Evolutionary conservation across 1,140 invertebrate species (phyloP).

Genomic region (Hylaeus anthracinus): DNA sequence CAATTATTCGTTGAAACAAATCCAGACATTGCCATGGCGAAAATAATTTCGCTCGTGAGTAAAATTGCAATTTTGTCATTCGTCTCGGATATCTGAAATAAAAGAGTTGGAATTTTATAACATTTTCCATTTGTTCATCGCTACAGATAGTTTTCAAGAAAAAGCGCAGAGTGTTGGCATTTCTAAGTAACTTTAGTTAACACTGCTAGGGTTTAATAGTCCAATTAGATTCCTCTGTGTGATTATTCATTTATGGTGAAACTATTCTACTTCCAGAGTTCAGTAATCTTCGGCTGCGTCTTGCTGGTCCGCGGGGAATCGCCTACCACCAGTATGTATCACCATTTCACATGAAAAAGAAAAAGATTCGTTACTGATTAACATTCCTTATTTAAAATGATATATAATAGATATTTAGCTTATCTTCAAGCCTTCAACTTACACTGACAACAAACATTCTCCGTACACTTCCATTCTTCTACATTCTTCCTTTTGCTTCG

Average conservation of each 20-base stretch:
- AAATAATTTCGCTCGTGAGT: constrained; percentile 44
- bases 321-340: constrained; percentile 60
- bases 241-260: constrained; percentile 15
- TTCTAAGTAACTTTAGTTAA: too few relatives aligned
- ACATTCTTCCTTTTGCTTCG: not conserved
- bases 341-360: too few relatives aligned
- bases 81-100: not conserved
- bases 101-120: not conserved
- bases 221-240: not conserved
- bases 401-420: not conserved
- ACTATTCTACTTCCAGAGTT: constrained; percentile 57
- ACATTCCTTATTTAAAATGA: too few relatives aligned
- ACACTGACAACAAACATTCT: too few relatives aligned
- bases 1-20: not conserved
- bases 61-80: not conserved
- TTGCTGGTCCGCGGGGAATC: constrained; percentile 51
- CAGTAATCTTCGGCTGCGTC: constrained; percentile 55
- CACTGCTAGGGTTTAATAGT: not conserved
- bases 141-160: too few relatives aligned
- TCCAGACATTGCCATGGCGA: constrained; percentile 6
- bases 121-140: not conserved
- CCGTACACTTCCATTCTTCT: too few relatives aligned
- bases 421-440: not conserved
- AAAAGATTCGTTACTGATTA: too few relatives aligned
- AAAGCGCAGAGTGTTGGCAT: too few relatives aligned